Conservation (phyloP, 35 echinoderm and acorn worm species). For the Heliocidaris tuberculata region DNA sequence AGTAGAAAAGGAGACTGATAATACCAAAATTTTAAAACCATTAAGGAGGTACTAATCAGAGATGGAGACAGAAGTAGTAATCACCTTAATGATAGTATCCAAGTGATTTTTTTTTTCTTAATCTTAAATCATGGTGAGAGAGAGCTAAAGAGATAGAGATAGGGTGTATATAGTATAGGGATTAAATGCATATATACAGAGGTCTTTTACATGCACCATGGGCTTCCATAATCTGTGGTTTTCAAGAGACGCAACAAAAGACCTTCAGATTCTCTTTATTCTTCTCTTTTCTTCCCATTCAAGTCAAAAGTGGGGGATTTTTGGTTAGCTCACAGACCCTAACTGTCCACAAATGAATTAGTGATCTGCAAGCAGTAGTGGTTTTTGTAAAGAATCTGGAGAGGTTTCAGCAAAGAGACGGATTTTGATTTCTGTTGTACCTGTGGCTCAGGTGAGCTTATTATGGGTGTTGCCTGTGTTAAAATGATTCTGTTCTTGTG, state of each 20-base stretch:
- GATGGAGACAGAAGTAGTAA: too few relatives aligned
- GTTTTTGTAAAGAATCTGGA: not conserved
- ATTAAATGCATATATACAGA: not conserved
- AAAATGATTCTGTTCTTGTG: not conserved
- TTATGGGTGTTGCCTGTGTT: not conserved
- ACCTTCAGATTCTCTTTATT: not conserved
- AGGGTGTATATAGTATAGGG: not conserved
- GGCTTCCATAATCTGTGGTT: conserved; percentile 9
- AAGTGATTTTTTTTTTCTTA: not conserved
- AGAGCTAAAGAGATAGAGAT: not conserved
- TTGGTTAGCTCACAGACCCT: not conserved
- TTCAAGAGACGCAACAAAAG: not conserved
- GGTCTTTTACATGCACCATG: not conserved
- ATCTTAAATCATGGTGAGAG: not conserved
- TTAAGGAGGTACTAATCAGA: too few relatives aligned
- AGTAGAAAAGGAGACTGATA: too few relatives aligned
- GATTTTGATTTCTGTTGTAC: conserved; percentile 5
- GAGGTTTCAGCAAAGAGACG: not conserved
- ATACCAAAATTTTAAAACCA: too few relatives aligned
- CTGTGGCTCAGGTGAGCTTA: not conserved
- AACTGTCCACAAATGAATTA: conserved; percentile 5
- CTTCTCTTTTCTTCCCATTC: not conserved
- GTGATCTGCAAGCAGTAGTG: not conserved
- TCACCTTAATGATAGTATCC: too few relatives aligned
- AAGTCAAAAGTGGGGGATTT: not conserved